These are phyloP conservation scores for Drosophila austrosaltans DNA, from an alignment of 2,888 invertebrate genomes.

Conservation along the genomic window DNA sequence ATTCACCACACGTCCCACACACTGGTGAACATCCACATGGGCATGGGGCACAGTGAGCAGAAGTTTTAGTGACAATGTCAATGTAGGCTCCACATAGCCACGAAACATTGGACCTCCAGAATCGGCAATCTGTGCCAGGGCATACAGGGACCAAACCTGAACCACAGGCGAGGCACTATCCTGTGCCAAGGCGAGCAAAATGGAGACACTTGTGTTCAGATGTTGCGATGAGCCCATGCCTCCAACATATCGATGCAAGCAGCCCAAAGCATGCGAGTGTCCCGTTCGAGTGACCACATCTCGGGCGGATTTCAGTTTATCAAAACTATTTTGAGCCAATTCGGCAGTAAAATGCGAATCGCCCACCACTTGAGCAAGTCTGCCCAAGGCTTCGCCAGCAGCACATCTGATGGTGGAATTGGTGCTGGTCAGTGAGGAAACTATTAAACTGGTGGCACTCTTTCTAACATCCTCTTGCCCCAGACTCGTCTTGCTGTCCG, in stretches of 20 bases:
- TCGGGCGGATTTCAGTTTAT: constrained; percentile 92
- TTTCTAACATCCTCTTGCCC: constrained; percentile 96
- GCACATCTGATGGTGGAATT: constrained; percentile 94
- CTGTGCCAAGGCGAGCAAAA: constrained; percentile 96
- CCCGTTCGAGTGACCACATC: constrained; percentile 94
- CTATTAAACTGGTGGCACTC: constrained; percentile 91
- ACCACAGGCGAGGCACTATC: constrained; percentile 96
- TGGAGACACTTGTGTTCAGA: constrained; percentile 96
- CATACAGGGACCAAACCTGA: constrained; percentile 99
- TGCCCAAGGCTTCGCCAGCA: constrained; percentile 96
- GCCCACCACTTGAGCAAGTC: constrained; percentile 94
- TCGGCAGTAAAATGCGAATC: constrained; percentile 95
- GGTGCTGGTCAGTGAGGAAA: constrained; percentile 90
- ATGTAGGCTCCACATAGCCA: constrained; percentile 96
- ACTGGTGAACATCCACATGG: constrained; percentile 95
- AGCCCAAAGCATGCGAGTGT: constrained; percentile 96
- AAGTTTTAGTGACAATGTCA: constrained; percentile 94
- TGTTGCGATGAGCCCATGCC: constrained; percentile 98
- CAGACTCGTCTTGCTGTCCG: constrained; percentile 92
- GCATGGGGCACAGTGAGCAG: constrained; percentile 95
- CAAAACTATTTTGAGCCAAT: constrained; percentile 94
- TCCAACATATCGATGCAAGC: constrained; percentile 97
- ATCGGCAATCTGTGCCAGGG: constrained; percentile 96
- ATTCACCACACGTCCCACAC: constrained; percentile 95
- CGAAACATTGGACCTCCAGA: constrained; percentile 99